These are phyloP conservation scores for Allacma fusca DNA, from an alignment of 2,888 invertebrate genomes.

Conservation along the genomic window DNA sequence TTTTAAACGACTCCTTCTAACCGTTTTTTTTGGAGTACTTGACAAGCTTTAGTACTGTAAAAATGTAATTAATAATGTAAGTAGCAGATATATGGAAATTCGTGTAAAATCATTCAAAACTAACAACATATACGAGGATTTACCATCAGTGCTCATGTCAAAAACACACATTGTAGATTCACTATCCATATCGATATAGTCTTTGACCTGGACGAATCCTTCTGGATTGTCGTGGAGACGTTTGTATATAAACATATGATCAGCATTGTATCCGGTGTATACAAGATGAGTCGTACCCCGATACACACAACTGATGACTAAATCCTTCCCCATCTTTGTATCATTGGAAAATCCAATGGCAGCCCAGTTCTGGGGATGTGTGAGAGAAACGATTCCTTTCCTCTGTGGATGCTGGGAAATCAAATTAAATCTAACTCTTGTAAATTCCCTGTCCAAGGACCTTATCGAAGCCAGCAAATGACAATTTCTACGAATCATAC, in stretches of 20 bases:
- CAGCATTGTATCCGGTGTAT: neutral
- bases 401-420: neutral
- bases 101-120: no score
- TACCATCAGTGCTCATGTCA: neutral
- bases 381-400: neutral
- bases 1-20: no score
- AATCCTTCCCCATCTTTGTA: constrained; percentile 30
- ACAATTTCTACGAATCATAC: constrained; percentile 1
- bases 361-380: constrained; percentile 22
- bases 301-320: constrained; percentile 4
- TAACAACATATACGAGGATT: neutral
- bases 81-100: neutral
- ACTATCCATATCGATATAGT: constrained; percentile 4
- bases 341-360: constrained; percentile 36
- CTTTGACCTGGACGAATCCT: neutral
- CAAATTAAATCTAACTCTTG: neutral
- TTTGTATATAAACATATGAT: constrained; percentile 14
- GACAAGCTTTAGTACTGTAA: no score
- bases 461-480: constrained; percentile 2
- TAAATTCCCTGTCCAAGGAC: neutral
- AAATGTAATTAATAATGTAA: neutral
- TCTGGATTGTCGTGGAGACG: neutral
- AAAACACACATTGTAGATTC: constrained; percentile 20
- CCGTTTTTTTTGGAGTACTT: no score
- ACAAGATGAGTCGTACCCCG: neutral